Base-by-base conservation (phyloP, 2,888 invertebrate genomes). In the Globia sparganii region DNA sequence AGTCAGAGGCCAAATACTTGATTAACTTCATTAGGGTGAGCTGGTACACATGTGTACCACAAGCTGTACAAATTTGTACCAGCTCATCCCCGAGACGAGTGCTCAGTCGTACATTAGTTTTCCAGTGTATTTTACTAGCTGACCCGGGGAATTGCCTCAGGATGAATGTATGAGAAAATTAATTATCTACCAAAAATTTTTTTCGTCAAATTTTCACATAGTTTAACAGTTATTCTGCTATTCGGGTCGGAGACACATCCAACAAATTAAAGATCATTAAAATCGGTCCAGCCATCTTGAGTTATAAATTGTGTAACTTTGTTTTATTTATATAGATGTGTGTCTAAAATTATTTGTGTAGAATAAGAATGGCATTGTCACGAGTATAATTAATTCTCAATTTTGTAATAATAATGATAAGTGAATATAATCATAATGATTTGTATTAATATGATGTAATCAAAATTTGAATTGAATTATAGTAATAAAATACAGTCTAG, bases 401-500 rank as follows among this genome's bases (percentile, higher is more conserved):
- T 64, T 34, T 64, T 18, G 25, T 64, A 5, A 72, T 62, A 40
- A 9, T 40, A 61, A 74, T 75, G n/a, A 18, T 75, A n/a, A 31
- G 11, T 6, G 2, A 28, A 18, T 34, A 1, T 53, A 28, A 34
- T 59, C 11, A 71, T 64, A n/a, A 43, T 75, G 9, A 43, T 40
- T 75, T 43, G 43, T 75, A 40, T 61, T 77, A 61, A 21, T 77
- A 59, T 77, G 37, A 37, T 59, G 11, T 49, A 59, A 59, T 67
- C 37, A 59, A 37, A 46, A 64, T 15, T 73, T n/a, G 11, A 31
- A 61, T 31, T 59, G 37, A 13, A 37, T 73, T 9, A 31, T 21
- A 11, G 4, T 58, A 66, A 18, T 25, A 11, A n/a, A 40, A 18
- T 59, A 31, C n/a, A 49, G 34, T 64, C 43, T 31, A 58, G 43